These are phyloP conservation scores for Hydroisotoma schaefferi DNA, from an alignment of 2,888 invertebrate genomes.

Conservation along the genomic window DNA sequence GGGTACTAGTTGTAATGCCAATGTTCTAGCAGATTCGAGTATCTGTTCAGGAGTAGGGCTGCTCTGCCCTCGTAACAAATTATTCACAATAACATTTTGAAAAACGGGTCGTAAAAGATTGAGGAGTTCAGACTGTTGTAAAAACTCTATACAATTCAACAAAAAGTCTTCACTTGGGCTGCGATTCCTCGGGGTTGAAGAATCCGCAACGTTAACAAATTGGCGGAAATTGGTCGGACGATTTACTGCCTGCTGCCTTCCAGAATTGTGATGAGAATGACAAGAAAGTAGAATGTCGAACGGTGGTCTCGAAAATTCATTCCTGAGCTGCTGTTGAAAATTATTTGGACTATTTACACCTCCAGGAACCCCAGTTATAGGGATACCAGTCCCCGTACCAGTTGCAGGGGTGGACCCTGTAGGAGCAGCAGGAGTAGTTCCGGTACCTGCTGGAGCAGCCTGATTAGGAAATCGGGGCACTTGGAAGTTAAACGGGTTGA, in stretches of 20 bases:
- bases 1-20: slow-evolving; percentile 35
- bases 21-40: slow-evolving; percentile 35
- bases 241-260: slow-evolving; percentile 13
- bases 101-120: slow-evolving; percentile 30
- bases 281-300: slow-evolving; percentile 42
- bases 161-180: background rate
- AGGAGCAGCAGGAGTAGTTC: no score
- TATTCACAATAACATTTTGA: slow-evolving; percentile 39
- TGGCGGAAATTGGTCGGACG: slow-evolving; percentile 35
- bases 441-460: slow-evolving; percentile 1
- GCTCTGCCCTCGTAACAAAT: slow-evolving; percentile 44
- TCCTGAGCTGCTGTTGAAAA: slow-evolving; percentile 25
- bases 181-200: background rate
- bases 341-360: no score
- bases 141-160: slow-evolving; percentile 10
- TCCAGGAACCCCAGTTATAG: background rate
- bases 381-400: background rate
- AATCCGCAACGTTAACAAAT: slow-evolving; percentile 27
- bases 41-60: slow-evolving; percentile 38
- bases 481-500: no score
- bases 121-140: slow-evolving; percentile 35
- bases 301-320: slow-evolving; percentile 31
- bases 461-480: background rate
- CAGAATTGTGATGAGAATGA: slow-evolving; percentile 38
- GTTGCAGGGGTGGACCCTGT: no score